phyloP scores from a whole-genome alignment of 2,113 vertebrate genomes.

The Engraulis encrasicolus region DNA sequence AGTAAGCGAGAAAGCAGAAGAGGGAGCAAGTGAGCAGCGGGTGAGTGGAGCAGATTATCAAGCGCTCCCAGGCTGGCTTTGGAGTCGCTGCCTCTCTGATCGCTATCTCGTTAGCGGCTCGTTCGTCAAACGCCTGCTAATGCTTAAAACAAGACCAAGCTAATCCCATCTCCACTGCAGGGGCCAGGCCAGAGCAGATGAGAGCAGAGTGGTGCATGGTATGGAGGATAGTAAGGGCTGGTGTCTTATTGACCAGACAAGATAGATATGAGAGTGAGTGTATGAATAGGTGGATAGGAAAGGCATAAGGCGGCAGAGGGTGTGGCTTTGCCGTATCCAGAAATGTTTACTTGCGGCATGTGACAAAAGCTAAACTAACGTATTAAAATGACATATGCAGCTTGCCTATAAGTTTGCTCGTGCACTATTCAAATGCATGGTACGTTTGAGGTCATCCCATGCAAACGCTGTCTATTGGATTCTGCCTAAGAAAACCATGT shows the following conservation, averaged over 20 bases:
- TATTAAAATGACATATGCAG: too few relatives aligned
- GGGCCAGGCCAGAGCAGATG: conserved; percentile 12
- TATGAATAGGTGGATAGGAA: conserved; percentile 19
- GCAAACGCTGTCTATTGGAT: too few relatives aligned
- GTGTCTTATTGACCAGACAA: neutral
- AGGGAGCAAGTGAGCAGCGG: conserved; percentile 32
- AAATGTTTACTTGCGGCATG: too few relatives aligned
- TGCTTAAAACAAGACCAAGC: conserved; percentile 62
- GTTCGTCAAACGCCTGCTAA: conserved; percentile 70
- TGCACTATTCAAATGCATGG: too few relatives aligned
- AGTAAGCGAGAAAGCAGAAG: conserved; percentile 46
- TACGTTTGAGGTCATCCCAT: too few relatives aligned
- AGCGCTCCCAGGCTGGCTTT: conserved; percentile 72
- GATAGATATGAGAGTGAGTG: conserved; percentile 25
- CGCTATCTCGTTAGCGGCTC: conserved; percentile 72
- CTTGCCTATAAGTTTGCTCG: too few relatives aligned
- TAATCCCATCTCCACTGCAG: conserved; percentile 61
- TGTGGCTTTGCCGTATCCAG: too few relatives aligned
- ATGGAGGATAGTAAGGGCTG: neutral
- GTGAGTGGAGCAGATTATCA: conserved; percentile 71
- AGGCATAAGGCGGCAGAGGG: neutral
- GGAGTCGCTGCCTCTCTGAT: conserved; percentile 71
- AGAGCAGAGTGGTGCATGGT: too few relatives aligned
- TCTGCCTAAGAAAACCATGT: too few relatives aligned
- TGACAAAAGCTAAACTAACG: too few relatives aligned